Evolutionary conservation across 2,113 vertebrate genomes (phyloP).

Genomic region (Bubo blakistoni): DNA sequence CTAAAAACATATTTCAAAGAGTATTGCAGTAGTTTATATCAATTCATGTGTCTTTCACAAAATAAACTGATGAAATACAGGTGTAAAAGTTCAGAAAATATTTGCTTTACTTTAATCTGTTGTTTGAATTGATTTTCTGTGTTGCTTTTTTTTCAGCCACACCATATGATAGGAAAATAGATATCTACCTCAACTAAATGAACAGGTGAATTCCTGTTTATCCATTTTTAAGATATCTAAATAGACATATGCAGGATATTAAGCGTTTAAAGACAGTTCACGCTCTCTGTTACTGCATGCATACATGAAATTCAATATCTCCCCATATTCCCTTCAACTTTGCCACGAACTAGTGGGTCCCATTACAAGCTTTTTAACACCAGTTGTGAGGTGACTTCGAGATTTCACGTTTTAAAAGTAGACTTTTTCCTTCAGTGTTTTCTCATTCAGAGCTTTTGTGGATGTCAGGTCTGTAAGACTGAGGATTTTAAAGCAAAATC

Average conservation of each 20-base stretch:
- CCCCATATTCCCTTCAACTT: background rate
- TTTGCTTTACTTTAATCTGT: background rate
- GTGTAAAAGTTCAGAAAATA: background rate
- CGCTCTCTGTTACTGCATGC: background rate
- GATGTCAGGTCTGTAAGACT: background rate
- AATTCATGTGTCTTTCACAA: background rate
- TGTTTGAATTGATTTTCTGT: background rate
- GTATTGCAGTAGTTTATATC: background rate
- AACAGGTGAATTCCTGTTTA: background rate
- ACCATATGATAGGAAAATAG: background rate
- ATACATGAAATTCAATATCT: background rate
- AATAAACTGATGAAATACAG: background rate
- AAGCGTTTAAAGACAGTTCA: background rate
- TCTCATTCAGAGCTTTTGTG: background rate
- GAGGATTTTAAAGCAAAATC: background rate
- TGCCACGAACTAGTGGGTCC: background rate
- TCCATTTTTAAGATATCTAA: background rate
- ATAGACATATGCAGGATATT: fast-evolving
- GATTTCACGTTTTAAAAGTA: background rate
- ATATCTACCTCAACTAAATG: background rate
- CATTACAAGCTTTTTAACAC: background rate
- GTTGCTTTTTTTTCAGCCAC: background rate
- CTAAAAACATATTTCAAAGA: background rate
- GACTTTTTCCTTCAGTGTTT: background rate
- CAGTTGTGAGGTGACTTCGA: background rate